Evolutionary conservation across 2,888 invertebrate species (phyloP).

Genomic region (Endomychus coccineus): DNA sequence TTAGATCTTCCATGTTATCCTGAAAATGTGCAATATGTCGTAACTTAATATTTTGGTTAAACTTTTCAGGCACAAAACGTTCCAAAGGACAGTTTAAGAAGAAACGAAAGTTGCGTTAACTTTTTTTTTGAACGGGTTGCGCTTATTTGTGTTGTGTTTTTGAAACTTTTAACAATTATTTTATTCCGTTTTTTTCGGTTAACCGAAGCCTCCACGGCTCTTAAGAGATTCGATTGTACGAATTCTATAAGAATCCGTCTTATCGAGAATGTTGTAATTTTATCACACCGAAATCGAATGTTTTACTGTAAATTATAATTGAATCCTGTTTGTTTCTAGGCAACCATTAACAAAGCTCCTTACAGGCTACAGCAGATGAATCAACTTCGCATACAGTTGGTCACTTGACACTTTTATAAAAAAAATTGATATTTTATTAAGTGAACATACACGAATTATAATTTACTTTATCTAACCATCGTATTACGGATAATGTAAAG

Average conservation of each 20-base stretch:
- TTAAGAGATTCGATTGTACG: no score
- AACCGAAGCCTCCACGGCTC: slow-evolving; percentile 9
- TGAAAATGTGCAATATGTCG: no score
- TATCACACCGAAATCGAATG: slow-evolving; percentile 14
- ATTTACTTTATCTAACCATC: slow-evolving; percentile 31
- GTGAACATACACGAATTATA: slow-evolving; percentile 35
- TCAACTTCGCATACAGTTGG: slow-evolving; percentile 31
- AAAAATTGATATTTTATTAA: slow-evolving; percentile 25
- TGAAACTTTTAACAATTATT: slow-evolving; percentile 24
- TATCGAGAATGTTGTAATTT: no score
- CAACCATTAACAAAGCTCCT: slow-evolving; percentile 40
- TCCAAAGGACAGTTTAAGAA: no score
- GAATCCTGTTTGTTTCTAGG: slow-evolving; percentile 37
- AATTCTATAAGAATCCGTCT: no score
- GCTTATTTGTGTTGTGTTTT: slow-evolving; percentile 22
- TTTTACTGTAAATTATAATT: slow-evolving; percentile 19
- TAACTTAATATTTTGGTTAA: no score
- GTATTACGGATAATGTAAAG: slow-evolving; percentile 31
- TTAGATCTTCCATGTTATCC: no score
- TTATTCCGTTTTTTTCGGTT: slow-evolving; percentile 23
- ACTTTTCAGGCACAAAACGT: no score
- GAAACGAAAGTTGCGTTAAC: no score
- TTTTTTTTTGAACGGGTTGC: no score
- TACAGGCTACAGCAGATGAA: slow-evolving; percentile 30
- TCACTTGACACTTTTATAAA: slow-evolving; percentile 13